phyloP scores from a whole-genome alignment of 2,113 vertebrate species.

The Hypanus sabinus region DNA sequence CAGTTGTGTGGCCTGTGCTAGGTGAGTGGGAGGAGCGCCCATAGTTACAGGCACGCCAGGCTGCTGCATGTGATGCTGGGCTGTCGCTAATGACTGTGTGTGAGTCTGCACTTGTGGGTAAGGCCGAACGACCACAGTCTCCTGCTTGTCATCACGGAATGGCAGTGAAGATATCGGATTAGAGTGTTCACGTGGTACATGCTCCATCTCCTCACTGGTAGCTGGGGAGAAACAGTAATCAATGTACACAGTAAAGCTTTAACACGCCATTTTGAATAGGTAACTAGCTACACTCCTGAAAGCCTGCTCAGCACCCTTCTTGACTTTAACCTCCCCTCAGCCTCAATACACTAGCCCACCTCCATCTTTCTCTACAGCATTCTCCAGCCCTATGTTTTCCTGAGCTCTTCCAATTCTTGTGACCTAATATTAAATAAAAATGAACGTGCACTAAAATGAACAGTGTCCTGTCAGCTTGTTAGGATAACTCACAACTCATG shows the following conservation, averaged over 20 bases:
- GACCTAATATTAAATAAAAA: too few species aligned
- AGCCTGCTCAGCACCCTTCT: too few species aligned
- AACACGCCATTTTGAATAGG: neutral
- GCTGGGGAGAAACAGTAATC: neutral
- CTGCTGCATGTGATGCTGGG: slow-evolving; percentile 73
- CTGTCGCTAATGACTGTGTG: slow-evolving; percentile 59
- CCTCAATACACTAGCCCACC: neutral
- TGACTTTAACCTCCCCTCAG: neutral
- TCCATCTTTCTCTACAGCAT: neutral
- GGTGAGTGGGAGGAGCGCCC: slow-evolving; percentile 72
- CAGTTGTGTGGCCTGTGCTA: slow-evolving; percentile 74
- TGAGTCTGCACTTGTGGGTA: slow-evolving; percentile 78
- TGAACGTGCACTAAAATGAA: too few species aligned
- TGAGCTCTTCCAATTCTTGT: neutral
- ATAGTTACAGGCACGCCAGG: slow-evolving; percentile 73
- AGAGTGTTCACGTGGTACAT: slow-evolving; percentile 67
- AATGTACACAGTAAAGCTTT: neutral
- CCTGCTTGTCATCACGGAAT: slow-evolving; percentile 90
- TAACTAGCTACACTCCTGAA: too few species aligned
- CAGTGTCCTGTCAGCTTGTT: neutral
- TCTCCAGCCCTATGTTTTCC: neutral
- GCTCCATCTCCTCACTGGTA: slow-evolving; percentile 72
- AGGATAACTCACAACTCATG: neutral
- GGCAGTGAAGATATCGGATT: slow-evolving; percentile 54
- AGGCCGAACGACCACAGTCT: slow-evolving; percentile 86